Evolutionary conservation across 2,797 vertebrate genomes (phyloP).

Genomic region (Lerista edwardsae): DNA sequence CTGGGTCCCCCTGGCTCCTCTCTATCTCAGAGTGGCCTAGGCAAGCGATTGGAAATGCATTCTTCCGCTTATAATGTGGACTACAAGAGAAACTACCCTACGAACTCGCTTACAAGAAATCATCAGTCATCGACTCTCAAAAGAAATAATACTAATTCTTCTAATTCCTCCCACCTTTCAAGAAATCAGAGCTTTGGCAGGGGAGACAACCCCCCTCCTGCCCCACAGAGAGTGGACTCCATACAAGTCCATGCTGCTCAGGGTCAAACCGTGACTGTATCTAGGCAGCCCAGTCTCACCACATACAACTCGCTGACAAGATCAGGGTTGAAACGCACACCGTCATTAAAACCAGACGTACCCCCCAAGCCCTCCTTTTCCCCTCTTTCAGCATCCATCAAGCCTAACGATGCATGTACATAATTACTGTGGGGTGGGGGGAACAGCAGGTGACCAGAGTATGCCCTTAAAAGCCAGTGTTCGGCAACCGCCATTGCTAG

Average conservation of each 20-base stretch:
- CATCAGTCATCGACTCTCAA: slow-evolving; percentile 80
- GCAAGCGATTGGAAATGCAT: slow-evolving; percentile 93
- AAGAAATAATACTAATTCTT: slow-evolving; percentile 98
- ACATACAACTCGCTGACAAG: slow-evolving; percentile 93
- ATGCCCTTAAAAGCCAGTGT: slow-evolving; percentile 81
- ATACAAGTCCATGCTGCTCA: slow-evolving; percentile 90
- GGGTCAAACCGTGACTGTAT: slow-evolving; percentile 87
- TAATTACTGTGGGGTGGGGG: slow-evolving; percentile 80
- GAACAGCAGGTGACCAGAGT: slow-evolving; percentile 79
- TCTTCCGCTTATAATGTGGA: slow-evolving; percentile 88
- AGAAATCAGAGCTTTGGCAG: slow-evolving; percentile 94
- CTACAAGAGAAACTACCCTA: slow-evolving; percentile 85
- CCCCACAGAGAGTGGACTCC: slow-evolving; percentile 97
- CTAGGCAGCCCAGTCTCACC: slow-evolving; percentile 89
- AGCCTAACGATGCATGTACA: slow-evolving; percentile 94
- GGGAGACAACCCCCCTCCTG: slow-evolving; percentile 93
- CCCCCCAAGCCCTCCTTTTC: slow-evolving; percentile 95
- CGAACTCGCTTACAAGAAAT: slow-evolving; percentile 87
- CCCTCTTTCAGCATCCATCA: slow-evolving; percentile 91
- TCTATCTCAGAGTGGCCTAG: slow-evolving; percentile 88
- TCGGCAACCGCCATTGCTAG: slow-evolving; percentile 80
- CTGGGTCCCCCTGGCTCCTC: slow-evolving; percentile 83
- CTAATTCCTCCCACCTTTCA: slow-evolving; percentile 96
- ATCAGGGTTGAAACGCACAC: slow-evolving; percentile 88
- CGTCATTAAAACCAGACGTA: slow-evolving; percentile 92